phyloP scores from a whole-genome alignment of 1,140 invertebrate genomes.

The Polypedilum vanderplanki region DNA sequence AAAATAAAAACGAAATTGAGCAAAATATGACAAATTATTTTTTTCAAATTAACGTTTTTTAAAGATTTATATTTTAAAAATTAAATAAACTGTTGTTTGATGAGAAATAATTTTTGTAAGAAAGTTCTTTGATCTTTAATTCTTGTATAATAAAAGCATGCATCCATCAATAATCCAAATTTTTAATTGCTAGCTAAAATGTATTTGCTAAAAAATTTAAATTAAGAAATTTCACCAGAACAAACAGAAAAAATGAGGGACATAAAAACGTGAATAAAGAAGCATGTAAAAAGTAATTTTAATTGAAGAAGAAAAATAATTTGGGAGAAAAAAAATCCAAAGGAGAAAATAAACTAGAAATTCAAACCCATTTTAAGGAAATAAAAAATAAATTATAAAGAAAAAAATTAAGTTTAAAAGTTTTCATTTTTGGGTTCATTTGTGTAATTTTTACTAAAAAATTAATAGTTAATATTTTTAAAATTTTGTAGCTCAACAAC shows the following conservation, averaged over 20 bases:
- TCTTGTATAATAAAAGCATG: no score
- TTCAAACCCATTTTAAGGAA: slow-evolving; percentile 12
- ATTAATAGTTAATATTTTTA: no score
- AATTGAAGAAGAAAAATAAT: not conserved
- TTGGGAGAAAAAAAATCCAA: not conserved
- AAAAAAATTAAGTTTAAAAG: not conserved
- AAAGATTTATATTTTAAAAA: no score
- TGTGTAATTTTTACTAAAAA: not conserved
- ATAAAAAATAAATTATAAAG: not conserved
- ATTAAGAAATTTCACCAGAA: not conserved
- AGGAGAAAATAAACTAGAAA: not conserved
- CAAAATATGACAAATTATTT: no score
- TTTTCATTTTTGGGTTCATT: slow-evolving; percentile 1
- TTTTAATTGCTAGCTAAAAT: not conserved
- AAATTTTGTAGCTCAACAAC: no score
- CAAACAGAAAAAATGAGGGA: not conserved
- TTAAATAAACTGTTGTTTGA: no score
- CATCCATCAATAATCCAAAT: not conserved
- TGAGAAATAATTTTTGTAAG: no score
- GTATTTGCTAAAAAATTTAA: not conserved
- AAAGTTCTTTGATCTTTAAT: no score
- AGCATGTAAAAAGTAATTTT: not conserved
- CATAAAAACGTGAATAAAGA: not conserved
- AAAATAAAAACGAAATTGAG: no score
- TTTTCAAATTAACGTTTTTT: no score